A percentile compares a stretch with the other conserved stretches of the same genome.
Conservation (phyloP, 2,888 invertebrate species). For the Psylliodes chrysocephalus region DNA sequence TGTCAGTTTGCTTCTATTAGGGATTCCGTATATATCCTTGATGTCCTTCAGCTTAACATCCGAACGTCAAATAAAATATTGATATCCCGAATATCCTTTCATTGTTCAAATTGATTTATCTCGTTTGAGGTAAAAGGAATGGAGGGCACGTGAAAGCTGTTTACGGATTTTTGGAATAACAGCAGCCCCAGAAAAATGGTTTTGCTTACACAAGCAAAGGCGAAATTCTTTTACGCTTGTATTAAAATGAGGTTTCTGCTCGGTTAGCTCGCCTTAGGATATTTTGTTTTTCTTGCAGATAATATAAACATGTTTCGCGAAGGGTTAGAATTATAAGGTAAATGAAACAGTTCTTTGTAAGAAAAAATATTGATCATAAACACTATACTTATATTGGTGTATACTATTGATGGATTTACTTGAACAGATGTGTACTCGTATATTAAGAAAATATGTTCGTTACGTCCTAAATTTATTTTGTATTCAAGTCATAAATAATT, state of each 20-base stretch:
- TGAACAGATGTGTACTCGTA: no score
- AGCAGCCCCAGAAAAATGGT: constrained; percentile 10
- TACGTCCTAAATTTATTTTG: no score
- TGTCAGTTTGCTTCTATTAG: constrained; percentile 2
- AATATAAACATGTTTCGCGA: no score
- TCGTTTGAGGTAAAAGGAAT: constrained; percentile 15
- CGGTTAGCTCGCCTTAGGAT: no score
- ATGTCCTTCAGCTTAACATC: not conserved
- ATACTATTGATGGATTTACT: no score
- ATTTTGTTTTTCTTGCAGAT: no score
- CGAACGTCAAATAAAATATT: constrained; percentile 22
- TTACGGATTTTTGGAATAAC: constrained; percentile 10
- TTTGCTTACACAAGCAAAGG: constrained; percentile 8
- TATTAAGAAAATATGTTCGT: no score
- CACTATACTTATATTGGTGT: no score
- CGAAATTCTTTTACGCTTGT: not conserved
- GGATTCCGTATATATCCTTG: not conserved
- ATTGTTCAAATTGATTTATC: constrained; percentile 29
- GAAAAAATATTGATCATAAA: no score
- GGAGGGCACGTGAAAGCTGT: constrained; percentile 5
- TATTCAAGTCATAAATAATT: no score
- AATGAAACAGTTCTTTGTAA: no score
- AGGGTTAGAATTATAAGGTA: no score
- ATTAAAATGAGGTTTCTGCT: constrained; percentile 10
- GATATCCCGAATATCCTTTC: constrained; percentile 20